phyloP scores from a whole-genome alignment of 2,888 invertebrate genomes.

The Myopa tessellatipennis region DNA sequence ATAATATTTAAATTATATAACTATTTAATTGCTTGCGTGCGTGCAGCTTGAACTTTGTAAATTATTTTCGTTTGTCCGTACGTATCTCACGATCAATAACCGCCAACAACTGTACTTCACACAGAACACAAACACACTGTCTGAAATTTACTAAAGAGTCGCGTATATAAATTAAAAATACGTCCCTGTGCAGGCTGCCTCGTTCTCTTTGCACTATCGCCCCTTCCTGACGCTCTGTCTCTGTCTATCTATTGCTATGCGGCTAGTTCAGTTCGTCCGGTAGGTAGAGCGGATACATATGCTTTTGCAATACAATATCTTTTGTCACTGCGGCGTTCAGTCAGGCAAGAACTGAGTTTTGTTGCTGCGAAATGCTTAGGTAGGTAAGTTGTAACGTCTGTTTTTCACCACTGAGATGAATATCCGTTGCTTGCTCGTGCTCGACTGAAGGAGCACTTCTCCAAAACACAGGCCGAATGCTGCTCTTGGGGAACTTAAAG shows the following conservation, averaged over 20 bases:
- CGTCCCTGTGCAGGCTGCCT: conserved; percentile 26
- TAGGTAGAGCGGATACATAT: conserved; percentile 25
- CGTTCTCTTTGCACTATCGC: conserved; percentile 18
- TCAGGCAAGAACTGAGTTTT: conserved; percentile 28
- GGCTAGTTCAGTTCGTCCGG: conserved; percentile 6
- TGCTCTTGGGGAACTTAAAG: conserved; percentile 13
- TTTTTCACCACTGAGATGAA: conserved; percentile 66
- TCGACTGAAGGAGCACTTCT: conserved; percentile 73
- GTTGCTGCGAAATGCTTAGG: conserved; percentile 18
- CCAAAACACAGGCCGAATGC: conserved; percentile 56
- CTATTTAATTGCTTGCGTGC: conserved; percentile 47
- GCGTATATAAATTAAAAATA: conserved; percentile 59
- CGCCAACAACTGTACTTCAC: conserved; percentile 60
- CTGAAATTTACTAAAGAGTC: conserved; percentile 54
- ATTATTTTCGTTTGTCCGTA: conserved; percentile 46
- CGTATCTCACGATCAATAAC: background rate
- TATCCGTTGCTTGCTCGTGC: conserved; percentile 71
- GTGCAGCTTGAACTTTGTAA: conserved; percentile 45
- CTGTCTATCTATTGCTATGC: conserved; percentile 25
- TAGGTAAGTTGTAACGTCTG: conserved; percentile 9
- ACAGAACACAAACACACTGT: conserved; percentile 64
- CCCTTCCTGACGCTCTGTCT: conserved; percentile 8
- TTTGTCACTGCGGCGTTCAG: conserved; percentile 22
- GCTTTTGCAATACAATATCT: conserved; percentile 35
- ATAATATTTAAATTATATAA: conserved; percentile 57